Percentiles rank a stretch among this genome's conserved stretches.
phyloP scores from a whole-genome alignment of 2,888 invertebrate genomes.

The Pollenia angustigena region DNA sequence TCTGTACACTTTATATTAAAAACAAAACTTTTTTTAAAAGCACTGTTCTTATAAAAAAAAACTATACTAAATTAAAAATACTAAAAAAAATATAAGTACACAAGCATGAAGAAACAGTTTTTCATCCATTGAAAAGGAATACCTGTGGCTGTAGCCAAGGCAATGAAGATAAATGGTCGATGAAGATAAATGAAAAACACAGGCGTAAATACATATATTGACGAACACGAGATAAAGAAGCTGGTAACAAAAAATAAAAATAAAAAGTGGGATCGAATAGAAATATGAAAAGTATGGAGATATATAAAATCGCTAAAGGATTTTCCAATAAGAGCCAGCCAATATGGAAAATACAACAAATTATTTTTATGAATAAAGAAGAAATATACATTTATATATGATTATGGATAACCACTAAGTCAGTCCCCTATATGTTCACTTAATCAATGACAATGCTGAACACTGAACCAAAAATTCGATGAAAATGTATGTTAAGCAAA shows the following conservation, averaged over 20 bases:
- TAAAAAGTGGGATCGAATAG: slow-evolving; percentile 16
- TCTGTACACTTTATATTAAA: background rate
- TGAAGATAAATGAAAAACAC: slow-evolving; percentile 41
- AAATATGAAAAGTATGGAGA: slow-evolving; percentile 29
- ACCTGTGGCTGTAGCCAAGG: slow-evolving; percentile 66
- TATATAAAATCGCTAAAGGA: no score
- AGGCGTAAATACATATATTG: slow-evolving; percentile 24
- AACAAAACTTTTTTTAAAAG: background rate
- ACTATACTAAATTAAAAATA: slow-evolving; percentile 12
- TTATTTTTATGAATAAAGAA: no score
- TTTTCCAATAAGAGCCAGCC: no score
- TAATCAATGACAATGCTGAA: no score
- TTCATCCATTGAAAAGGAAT: slow-evolving; percentile 58
- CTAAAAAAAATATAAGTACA: no score
- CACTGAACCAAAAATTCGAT: no score
- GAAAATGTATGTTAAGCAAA: no score
- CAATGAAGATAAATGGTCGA: slow-evolving; percentile 63
- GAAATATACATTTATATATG: no score
- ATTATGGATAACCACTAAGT: no score
- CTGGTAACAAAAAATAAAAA: slow-evolving; percentile 53
- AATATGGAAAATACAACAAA: no score
- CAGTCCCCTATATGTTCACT: no score
- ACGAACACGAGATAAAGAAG: slow-evolving; percentile 1
- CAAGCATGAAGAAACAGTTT: slow-evolving; percentile 25
- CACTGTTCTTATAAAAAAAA: slow-evolving; percentile 51